phyloP scores from a whole-genome alignment of 2,888 invertebrate genomes.

The Lithodes maja region DNA sequence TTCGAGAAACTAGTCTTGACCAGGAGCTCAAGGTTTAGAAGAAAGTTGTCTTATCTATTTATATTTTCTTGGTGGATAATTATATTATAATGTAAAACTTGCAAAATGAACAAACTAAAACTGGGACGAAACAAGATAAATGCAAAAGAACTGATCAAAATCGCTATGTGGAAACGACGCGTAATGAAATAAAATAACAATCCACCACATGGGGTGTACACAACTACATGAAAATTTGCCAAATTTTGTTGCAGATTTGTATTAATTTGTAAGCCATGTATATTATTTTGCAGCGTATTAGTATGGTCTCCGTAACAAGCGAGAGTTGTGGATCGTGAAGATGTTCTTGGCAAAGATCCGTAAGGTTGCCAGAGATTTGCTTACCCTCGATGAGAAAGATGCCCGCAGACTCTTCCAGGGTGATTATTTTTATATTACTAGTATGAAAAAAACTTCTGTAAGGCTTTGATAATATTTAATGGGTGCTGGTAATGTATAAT shows the following conservation, averaged over 20 bases:
- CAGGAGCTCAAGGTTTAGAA: conserved; percentile 88
- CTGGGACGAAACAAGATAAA: too few species aligned
- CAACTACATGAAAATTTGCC: too few species aligned
- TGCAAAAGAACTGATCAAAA: too few species aligned
- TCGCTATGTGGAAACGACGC: too few species aligned
- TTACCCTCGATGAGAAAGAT: conserved; percentile 99
- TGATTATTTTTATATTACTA: conserved; percentile 74
- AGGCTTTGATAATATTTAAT: not conserved
- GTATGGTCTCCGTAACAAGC: conserved; percentile 98
- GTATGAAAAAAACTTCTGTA: not conserved
- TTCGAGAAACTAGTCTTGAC: conserved; percentile 99
- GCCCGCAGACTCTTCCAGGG: conserved; percentile 98
- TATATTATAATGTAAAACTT: not conserved
- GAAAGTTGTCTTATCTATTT: too few species aligned
- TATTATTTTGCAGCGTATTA: conserved; percentile 74
- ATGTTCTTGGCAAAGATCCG: conserved; percentile 99
- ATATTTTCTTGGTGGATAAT: not conserved
- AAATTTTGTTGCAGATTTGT: too few species aligned
- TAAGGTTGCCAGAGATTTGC: conserved; percentile 98
- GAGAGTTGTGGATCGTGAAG: conserved; percentile 99
- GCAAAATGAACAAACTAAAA: too few species aligned
- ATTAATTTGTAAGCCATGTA: too few species aligned
- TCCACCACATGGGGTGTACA: too few species aligned
- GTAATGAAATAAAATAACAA: too few species aligned
- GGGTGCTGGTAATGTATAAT: not conserved